These are phyloP conservation scores for Octopus bimaculoides DNA, from an alignment of 1,140 invertebrate genomes.

Conservation along the genomic window DNA sequence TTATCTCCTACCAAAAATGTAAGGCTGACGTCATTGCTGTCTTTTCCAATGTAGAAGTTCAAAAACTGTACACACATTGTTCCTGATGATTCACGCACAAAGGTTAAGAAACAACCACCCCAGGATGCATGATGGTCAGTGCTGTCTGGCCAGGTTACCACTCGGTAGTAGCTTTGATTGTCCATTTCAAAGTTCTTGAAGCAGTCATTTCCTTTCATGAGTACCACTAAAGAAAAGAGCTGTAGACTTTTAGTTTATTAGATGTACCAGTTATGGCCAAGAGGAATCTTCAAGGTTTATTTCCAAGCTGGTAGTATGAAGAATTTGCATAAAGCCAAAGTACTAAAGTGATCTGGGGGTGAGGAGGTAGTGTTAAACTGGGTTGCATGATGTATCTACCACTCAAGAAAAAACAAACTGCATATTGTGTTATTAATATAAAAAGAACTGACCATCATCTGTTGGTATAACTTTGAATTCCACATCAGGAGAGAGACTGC, in stretches of 20 bases:
- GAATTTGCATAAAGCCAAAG: too few species aligned
- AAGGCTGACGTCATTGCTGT: neutral
- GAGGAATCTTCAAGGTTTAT: too few species aligned
- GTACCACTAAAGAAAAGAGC: neutral
- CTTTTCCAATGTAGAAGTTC: neutral
- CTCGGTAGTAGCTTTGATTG: neutral
- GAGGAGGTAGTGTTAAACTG: too few species aligned
- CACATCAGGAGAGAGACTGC: neutral
- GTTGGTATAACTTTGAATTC: neutral
- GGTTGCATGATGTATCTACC: too few species aligned
- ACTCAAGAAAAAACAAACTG: too few species aligned
- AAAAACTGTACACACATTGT: neutral
- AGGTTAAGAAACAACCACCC: neutral
- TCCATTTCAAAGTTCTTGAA: neutral
- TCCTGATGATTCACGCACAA: neutral
- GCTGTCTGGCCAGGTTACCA: neutral
- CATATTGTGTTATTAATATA: too few species aligned
- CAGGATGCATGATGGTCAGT: neutral
- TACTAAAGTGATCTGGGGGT: too few species aligned
- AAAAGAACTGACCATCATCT: neutral
- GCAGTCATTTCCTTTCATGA: conserved; percentile 2
- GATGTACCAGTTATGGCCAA: too few species aligned
- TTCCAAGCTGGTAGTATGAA: too few species aligned
- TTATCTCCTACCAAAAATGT: neutral
- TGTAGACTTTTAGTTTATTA: too few species aligned